A percentile compares a stretch with the other conserved stretches of the same genome.
Evolutionary conservation across 2,888 invertebrate genomes (phyloP).

Genomic region (Crepidodera aurea): DNA sequence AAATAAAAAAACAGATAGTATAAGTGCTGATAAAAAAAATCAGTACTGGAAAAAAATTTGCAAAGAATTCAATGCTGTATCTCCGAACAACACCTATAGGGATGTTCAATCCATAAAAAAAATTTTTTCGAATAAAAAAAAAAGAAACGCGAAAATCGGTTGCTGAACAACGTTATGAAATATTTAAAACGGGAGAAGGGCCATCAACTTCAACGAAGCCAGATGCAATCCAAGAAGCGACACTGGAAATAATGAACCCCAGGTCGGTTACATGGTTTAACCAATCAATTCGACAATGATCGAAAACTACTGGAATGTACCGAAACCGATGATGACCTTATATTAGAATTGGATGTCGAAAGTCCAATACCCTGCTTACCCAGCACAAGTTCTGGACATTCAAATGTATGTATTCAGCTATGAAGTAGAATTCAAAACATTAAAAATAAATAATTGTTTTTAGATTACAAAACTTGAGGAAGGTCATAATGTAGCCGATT

Average conservation of each 20-base stretch:
- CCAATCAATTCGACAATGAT: neutral
- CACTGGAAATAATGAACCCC: neutral
- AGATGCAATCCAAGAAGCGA: neutral
- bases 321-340: neutral
- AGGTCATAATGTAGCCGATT: no score
- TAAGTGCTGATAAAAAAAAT: no score
- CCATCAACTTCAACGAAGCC: neutral
- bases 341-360: neutral
- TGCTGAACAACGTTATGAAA: neutral
- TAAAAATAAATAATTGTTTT: neutral
- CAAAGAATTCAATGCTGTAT: no score
- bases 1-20: no score
- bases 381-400: neutral
- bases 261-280: neutral
- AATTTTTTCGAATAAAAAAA: no score
- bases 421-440: neutral
- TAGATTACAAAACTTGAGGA: neutral
- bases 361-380: neutral
- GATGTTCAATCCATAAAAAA: no score
- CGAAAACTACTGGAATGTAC: neutral
- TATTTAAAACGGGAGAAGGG: neutral
- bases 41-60: no score
- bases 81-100: no score
- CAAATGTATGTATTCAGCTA: neutral
- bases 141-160: no score